phyloP scores from a whole-genome alignment of 2,113 vertebrate species.

The Callocephalon fimbriatum region DNA sequence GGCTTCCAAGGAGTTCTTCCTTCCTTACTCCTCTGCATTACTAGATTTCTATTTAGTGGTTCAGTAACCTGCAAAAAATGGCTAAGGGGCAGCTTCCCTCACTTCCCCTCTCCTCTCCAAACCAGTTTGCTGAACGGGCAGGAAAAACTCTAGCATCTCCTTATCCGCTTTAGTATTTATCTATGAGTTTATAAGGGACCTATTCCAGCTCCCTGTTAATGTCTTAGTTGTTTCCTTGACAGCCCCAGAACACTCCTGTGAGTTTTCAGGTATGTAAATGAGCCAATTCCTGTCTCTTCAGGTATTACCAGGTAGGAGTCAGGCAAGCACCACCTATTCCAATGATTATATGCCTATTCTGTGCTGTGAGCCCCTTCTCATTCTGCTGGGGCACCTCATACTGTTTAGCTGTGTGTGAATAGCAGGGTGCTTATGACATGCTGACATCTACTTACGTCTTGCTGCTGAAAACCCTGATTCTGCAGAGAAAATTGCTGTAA shows the following conservation, averaged over 20 bases:
- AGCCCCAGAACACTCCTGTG: not conserved
- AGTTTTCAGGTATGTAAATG: constrained; percentile 31
- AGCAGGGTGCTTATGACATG: constrained; percentile 44
- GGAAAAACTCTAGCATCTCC: not conserved
- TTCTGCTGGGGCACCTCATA: constrained; percentile 12
- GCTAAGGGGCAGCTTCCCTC: not conserved
- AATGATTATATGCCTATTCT: constrained; percentile 23
- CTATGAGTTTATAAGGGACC: not conserved
- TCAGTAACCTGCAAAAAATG: not conserved
- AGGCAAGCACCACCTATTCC: constrained; percentile 8
- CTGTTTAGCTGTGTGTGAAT: constrained; percentile 39
- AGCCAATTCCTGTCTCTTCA: not conserved
- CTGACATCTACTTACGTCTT: constrained; percentile 54
- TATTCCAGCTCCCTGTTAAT: not conserved
- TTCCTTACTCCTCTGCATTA: not conserved
- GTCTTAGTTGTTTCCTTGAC: constrained; percentile 4
- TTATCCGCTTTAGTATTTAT: not conserved
- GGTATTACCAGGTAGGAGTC: not conserved
- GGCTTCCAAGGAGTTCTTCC: not conserved
- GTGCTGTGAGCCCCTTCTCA: not conserved
- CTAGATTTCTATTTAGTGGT: not conserved
- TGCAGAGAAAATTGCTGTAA: constrained; percentile 62
- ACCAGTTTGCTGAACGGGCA: not conserved
- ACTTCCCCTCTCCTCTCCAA: not conserved
- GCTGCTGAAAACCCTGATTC: constrained; percentile 42